phyloP scores from a whole-genome alignment of 2,113 vertebrate species.

The Takifugu bimaculatus region DNA sequence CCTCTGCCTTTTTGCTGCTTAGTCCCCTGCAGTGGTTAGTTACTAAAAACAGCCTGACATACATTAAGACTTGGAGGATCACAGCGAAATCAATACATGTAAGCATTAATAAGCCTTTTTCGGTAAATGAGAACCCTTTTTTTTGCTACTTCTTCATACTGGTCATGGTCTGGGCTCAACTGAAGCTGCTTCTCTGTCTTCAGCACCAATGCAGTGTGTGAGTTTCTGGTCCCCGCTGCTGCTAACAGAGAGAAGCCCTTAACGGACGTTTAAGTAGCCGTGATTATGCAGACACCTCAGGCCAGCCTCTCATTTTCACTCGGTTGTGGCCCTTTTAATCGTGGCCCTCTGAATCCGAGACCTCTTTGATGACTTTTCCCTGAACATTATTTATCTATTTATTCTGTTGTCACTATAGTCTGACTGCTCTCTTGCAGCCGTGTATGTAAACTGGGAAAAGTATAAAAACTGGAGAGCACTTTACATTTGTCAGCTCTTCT shows the following conservation, averaged over 20 bases:
- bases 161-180: conserved; percentile 8
- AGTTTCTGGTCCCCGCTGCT: conserved; percentile 27
- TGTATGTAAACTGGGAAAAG: too few relatives aligned
- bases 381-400: background rate
- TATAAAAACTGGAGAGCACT: too few relatives aligned
- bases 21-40: too few relatives aligned
- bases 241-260: conserved; percentile 32
- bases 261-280: conserved; percentile 39
- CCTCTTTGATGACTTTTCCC: background rate
- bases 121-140: too few relatives aligned
- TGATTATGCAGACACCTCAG: conserved; percentile 31
- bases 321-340: conserved; percentile 1
- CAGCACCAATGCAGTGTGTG: conserved; percentile 14
- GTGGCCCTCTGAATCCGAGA: background rate
- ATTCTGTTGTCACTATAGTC: background rate
- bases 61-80: too few relatives aligned
- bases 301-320: conserved; percentile 12
- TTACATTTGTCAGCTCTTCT: background rate
- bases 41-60: too few relatives aligned
- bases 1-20: background rate
- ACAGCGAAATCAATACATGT: too few relatives aligned
- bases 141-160: conserved; percentile 13
- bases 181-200: conserved; percentile 29
- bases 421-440: background rate
- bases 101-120: too few relatives aligned